Base-by-base conservation (phyloP, 2,888 invertebrate species). In the Parnassius orleans region DNA sequence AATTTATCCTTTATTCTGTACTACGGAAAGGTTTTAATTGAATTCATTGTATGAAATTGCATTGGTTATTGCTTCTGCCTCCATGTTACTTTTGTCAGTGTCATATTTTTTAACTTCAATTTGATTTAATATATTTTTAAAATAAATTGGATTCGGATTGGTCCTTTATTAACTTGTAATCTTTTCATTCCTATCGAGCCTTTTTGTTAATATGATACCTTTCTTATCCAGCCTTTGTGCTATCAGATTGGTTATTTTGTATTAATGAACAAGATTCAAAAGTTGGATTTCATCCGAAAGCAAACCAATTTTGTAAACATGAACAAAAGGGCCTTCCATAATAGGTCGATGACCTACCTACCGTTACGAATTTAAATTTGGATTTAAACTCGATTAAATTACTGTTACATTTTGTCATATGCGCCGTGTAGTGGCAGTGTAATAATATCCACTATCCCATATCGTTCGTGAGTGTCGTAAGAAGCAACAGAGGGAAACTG, bases 71-170 rank as follows among this genome's bases (percentile, higher is more conserved):
- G 64, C 64, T 61, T 65, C 60, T 50, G 60, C 59, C 44, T 63
- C 61, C 57, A 63, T 65, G 63, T 66, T 65, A 57, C 56, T 60
- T 47, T 56, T 64, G 61, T 63, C 63, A 65, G 59, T 15, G 15
- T 15, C 15, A 15, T 15, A 15, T 61, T 66, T 69, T 71, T 70
- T 72, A 69, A 61, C 61, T 67, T 63, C 66, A 70, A 73, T 67
- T 72, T 70, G 64, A 63, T 60, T 68, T 66, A 65, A 67, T 73
- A 66, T 63, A 70, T 72, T 73, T 71, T 68, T 67, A 61, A 69
- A 73, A 68, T 66, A 72, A 72, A 73, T 73, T 71, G 69, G 67
- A 69, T 70, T 63, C 65, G 66, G 63, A 63, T 66, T 51, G 66
- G 56, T 63, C 61, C 67, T 69, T 72, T 68, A 67, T 68, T 66